phyloP scores from a whole-genome alignment of 2,113 vertebrate species.

The Zosterops lateralis region DNA sequence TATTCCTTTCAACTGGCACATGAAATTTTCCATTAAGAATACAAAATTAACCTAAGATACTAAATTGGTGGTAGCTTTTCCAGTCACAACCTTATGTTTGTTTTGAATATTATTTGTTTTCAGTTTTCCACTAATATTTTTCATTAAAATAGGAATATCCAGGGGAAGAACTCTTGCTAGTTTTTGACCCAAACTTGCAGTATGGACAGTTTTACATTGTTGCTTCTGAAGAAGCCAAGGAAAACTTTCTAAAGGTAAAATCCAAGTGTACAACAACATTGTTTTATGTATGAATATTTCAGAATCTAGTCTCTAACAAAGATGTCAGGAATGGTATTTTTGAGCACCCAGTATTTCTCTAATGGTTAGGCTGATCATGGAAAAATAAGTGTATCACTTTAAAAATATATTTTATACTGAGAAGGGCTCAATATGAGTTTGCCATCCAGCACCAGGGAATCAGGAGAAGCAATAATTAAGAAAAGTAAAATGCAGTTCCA shows the following conservation, averaged over 20 bases:
- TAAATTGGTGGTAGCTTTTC: not conserved
- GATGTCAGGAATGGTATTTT: not conserved
- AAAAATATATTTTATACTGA: not conserved
- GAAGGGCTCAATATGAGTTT: not conserved
- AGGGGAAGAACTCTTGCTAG: constrained; percentile 86
- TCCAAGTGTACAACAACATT: not conserved
- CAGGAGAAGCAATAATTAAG: not conserved
- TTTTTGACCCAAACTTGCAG: constrained; percentile 83
- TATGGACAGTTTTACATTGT: constrained; percentile 90
- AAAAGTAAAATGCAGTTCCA: not conserved
- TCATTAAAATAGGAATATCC: constrained; percentile 83
- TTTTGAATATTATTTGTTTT: not conserved
- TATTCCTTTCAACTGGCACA: not conserved
- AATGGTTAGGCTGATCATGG: not conserved
- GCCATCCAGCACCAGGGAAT: not conserved
- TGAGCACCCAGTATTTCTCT: not conserved
- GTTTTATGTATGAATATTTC: not conserved
- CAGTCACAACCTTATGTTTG: not conserved
- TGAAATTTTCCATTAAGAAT: not conserved
- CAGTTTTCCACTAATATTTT: not conserved
- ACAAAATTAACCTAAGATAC: not conserved
- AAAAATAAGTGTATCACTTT: not conserved
- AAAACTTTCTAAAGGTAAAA: constrained; percentile 79
- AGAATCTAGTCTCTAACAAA: not conserved
- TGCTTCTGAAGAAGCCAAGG: constrained; percentile 85